Evolutionary conservation across 2,888 invertebrate genomes (phyloP).

Genomic region (Achlya flavicornis): DNA sequence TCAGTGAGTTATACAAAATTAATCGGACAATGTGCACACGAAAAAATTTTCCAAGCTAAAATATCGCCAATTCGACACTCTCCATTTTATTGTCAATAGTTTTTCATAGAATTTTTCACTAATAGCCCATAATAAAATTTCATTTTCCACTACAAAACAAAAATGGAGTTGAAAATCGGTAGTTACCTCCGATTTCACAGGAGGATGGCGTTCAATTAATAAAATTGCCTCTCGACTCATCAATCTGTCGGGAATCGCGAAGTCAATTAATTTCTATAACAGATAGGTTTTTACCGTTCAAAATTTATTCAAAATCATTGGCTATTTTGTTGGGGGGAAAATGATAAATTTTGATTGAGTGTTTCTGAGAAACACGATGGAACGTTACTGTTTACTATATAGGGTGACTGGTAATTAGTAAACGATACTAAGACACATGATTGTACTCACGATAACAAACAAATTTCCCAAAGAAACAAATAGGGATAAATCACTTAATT

Average conservation of each 20-base stretch:
- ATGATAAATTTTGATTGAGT: neutral
- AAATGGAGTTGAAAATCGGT: constrained; percentile 1
- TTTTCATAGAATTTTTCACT: too few species aligned
- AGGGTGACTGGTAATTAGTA: too few species aligned
- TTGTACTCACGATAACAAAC: too few species aligned
- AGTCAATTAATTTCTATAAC: constrained; percentile 7
- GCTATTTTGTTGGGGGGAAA: neutral
- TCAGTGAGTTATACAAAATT: too few species aligned
- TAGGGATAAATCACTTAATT: too few species aligned
- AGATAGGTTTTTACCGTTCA: neutral
- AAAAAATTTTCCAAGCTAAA: too few species aligned
- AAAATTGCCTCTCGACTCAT: constrained; percentile 21
- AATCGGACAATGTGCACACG: too few species aligned
- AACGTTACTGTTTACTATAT: too few species aligned
- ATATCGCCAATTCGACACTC: too few species aligned
- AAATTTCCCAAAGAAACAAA: too few species aligned
- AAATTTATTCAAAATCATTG: constrained; percentile 3
- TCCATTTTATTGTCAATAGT: too few species aligned
- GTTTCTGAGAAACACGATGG: neutral
- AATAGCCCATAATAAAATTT: neutral
- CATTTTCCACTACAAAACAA: neutral
- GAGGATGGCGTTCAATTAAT: constrained; percentile 22
- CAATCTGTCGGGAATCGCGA: constrained; percentile 15
- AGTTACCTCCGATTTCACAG: constrained; percentile 19
- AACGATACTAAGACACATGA: too few species aligned